These are phyloP conservation scores for Amphipoea lucens DNA, from an alignment of 2,888 invertebrate species.

Conservation along the genomic window DNA sequence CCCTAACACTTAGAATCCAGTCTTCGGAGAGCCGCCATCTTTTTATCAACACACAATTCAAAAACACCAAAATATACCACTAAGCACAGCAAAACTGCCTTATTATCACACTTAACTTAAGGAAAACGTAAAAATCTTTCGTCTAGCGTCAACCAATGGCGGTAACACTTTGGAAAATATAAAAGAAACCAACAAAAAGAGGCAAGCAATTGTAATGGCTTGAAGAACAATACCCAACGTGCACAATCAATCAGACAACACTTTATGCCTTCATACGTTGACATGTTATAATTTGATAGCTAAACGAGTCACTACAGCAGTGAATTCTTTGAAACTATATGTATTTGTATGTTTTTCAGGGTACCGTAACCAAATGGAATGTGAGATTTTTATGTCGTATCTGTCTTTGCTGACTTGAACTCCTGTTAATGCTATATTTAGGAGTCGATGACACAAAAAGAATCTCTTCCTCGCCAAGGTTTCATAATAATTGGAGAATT, in stretches of 20 bases:
- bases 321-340: background rate
- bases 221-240: constrained; percentile 31
- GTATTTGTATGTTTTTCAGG: background rate
- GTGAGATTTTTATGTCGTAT: background rate
- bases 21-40: background rate
- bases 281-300: constrained; percentile 33
- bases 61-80: background rate
- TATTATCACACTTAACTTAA: constrained; percentile 2
- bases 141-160: background rate
- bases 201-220: background rate
- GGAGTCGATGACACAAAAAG: background rate
- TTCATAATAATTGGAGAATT: background rate
- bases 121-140: constrained; percentile 2
- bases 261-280: constrained; percentile 5
- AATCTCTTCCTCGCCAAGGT: background rate
- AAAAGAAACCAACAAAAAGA: constrained; percentile 13
- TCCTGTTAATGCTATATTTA: background rate
- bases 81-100: background rate
- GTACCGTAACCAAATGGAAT: background rate
- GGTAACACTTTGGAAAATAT: background rate
- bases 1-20: background rate
- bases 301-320: constrained; percentile 18
- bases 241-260: constrained; percentile 25
- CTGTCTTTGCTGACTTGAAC: background rate
- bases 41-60: constrained; percentile 1